phyloP scores from a whole-genome alignment of 2,888 invertebrate species.

The Drosophila prostipennis region DNA sequence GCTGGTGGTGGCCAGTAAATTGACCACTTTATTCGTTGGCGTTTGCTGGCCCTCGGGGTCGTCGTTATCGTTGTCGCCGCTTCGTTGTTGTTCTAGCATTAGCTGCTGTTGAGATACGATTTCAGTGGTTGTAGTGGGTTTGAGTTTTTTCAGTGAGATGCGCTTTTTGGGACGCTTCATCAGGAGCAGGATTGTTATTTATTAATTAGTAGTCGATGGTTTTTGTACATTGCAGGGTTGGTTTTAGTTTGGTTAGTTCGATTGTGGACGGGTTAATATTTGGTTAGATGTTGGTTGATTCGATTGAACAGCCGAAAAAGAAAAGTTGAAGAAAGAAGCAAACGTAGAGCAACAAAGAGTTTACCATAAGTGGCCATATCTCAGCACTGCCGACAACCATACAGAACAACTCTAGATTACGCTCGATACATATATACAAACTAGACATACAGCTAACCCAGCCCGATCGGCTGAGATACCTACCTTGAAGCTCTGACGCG shows the following conservation, averaged over 20 bases:
- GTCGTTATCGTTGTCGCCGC: constrained; percentile 74
- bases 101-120: constrained; percentile 82
- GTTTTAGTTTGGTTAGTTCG: constrained; percentile 24
- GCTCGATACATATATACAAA: constrained; percentile 48
- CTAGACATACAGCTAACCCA: constrained; percentile 9
- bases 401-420: constrained; percentile 57
- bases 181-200: constrained; percentile 47
- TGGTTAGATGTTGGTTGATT: constrained; percentile 26
- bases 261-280: constrained; percentile 40
- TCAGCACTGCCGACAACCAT: constrained; percentile 63
- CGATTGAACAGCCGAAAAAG: constrained; percentile 54
- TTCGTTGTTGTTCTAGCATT: constrained; percentile 59
- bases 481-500: constrained; percentile 90
- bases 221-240: constrained; percentile 38
- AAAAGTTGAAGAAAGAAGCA: constrained; percentile 76
- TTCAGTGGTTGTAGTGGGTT: constrained; percentile 73
- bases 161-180: constrained; percentile 82
- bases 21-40: constrained; percentile 49
- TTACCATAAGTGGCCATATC: constrained; percentile 76
- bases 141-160: constrained; percentile 78
- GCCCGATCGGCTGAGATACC: constrained; percentile 30
- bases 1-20: constrained; percentile 51
- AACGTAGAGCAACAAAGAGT: constrained; percentile 79
- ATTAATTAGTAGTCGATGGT: constrained; percentile 23
- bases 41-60: constrained; percentile 43